A percentile compares a stretch with the other conserved stretches of the same genome.
phyloP scores from a whole-genome alignment of 2,113 vertebrate genomes.

The Ranitomeya variabilis region DNA sequence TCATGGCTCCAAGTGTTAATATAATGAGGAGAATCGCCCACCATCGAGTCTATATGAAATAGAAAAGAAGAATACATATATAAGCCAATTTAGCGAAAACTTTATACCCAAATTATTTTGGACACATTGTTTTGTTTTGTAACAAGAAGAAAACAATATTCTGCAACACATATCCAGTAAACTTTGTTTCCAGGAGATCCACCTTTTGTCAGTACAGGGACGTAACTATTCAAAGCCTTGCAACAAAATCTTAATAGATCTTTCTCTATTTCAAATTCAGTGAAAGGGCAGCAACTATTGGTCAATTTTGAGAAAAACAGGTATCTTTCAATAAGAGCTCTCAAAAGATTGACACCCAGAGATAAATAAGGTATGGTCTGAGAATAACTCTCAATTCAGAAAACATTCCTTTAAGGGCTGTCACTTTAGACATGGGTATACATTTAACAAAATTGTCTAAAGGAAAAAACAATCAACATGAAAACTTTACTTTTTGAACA shows the following conservation, averaged over 20 bases:
- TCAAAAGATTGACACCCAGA: too few relatives aligned
- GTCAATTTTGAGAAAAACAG: too few relatives aligned
- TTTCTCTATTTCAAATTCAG: neutral
- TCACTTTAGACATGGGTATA: too few relatives aligned
- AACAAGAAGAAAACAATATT: neutral
- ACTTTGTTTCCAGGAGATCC: neutral
- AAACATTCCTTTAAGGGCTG: too few relatives aligned
- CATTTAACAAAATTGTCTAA: too few relatives aligned
- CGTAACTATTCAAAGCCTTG: neutral
- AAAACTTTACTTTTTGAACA: too few relatives aligned
- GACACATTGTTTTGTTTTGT: neutral
- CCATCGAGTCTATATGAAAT: constrained; percentile 70
- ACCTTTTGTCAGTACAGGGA: neutral
- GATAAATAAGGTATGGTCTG: too few relatives aligned
- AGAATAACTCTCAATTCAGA: too few relatives aligned
- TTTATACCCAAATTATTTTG: neutral
- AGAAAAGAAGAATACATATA: neutral
- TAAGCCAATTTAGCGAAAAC: neutral
- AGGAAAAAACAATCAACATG: too few relatives aligned
- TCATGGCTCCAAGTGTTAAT: constrained; percentile 70
- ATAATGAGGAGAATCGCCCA: constrained; percentile 76
- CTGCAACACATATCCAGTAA: neutral
- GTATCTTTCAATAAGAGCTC: too few relatives aligned
- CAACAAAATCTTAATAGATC: neutral
- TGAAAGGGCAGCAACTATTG: too few relatives aligned